Evolutionary conservation across 2,888 invertebrate species (phyloP), one percentile per base, ranked within the genome.

Genomic region (Perizoma flavofasciatum): DNA sequence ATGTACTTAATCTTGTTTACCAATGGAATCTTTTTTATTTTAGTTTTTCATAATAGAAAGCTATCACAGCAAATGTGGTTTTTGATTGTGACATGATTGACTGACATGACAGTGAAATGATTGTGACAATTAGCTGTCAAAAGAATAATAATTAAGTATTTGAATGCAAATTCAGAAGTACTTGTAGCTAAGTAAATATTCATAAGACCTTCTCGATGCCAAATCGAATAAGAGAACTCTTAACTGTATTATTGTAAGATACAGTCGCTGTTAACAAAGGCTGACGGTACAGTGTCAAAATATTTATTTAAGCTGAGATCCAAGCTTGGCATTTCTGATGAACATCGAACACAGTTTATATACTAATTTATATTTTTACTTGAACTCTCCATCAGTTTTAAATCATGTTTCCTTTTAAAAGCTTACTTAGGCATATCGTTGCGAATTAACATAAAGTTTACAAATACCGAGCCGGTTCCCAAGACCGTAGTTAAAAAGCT

Each of bases 271-370:
- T 45, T 66, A 69, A 67, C 70, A 68, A 67, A 59, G 56, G 46
- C 55, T 58, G 62, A 48, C 64, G 47, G 64, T 53, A 59, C 52
- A 63, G 60, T 59, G 57, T 60, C 59, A 65, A 66, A 68, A 69
- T 70, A 70, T 70, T 70, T 73, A 70, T 66, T 65, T 55, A 66
- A 47, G 9, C 46, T 11, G 47, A 51, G 32, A 61, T 50, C 59
- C 46, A 49, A 63, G 57, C 52, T 62, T 61, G 33, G 37, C 55
- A 64, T 58, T 67, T 60, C 46, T 56, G 53, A 41, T 39, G 49
- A 63, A 56, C 46, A 49, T 55, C 59, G 41, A 57, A 59, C 50
- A 60, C 8, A 53, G 61, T 22, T 22, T 22, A 65, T 34, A 41
- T 39, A 43, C 43, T 35, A 35, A 34, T 48, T 34, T 43, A 35